Evolutionary conservation across 2,797 vertebrate species (phyloP), one percentile per base, ranked within the genome.

Genomic region (Lophotriccus pileatus): DNA sequence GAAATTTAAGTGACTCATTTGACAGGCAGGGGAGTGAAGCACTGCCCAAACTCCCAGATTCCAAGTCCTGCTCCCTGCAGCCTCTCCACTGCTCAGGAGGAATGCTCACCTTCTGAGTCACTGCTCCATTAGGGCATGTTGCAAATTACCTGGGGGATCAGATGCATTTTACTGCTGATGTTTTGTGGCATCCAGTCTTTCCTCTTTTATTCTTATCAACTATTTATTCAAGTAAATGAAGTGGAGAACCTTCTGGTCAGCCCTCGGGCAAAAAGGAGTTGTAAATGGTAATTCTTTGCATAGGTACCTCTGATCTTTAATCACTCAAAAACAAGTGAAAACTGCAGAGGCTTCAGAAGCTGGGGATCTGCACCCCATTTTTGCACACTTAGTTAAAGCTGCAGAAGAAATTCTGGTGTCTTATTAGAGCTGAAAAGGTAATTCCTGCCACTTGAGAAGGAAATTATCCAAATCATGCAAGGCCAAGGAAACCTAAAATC

Each of bases 101-200:
- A 79, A 74, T 75, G 69, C 17, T 69, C 77, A 19, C 17, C 25
- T 77, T 34, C 72, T 94, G 92, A 96, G 64, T 95, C 93, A 95
- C 88, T 41, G 72, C 82, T 87, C 79, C 68, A 36, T 22, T 77
- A 80, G 59, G 50, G 72, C 73, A 20, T 19, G 34, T 72, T 92
- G 80, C 37, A 92, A 72, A 77, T 43, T 22, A 43, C 66, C 83
- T 32, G 1, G 2, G 52, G 77, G 80, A 44, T 36, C 28, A 25
- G 30, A 28, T 18, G 39, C 5, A 1, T 87, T 78, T 87, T 22
- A 32, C 49, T 43, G 68, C 28, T 80, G 67, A 60, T 83, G 87
- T 72, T 78, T 60, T 49, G 56, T 85, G 79, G 37, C 75, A 82
- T 74, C 37, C 44, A 74, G 56, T 24, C 56, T 73, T 87, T 47